Evolutionary conservation across 2,113 vertebrate species (phyloP).

Genomic region (Mormoops blainvillei): DNA sequence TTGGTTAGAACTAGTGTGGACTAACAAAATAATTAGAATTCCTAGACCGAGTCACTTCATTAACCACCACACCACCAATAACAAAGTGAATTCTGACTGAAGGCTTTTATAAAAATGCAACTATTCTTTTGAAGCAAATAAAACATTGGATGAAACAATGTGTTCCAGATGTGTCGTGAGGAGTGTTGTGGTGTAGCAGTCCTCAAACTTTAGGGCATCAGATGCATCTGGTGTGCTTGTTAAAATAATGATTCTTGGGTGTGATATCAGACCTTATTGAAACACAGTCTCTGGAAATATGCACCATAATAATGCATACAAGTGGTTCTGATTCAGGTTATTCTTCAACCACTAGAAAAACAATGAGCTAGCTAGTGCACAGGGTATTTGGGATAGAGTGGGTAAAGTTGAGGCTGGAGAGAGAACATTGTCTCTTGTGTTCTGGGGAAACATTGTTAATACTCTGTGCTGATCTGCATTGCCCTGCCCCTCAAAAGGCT

Average conservation of each 20-base stretch:
- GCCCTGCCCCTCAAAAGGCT: not conserved
- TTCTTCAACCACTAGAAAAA: not conserved
- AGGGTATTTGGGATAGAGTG: not conserved
- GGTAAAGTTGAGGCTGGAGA: not conserved
- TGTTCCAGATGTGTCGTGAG: not conserved
- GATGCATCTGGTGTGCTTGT: not conserved
- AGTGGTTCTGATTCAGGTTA: not conserved
- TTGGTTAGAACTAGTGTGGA: not conserved
- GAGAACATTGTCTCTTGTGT: not conserved
- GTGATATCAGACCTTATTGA: not conserved
- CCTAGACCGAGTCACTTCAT: not conserved
- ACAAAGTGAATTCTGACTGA: not conserved
- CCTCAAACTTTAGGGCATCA: not conserved
- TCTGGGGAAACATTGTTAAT: not conserved
- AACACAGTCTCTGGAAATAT: not conserved
- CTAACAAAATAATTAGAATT: not conserved
- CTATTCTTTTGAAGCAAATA: constrained; percentile 15
- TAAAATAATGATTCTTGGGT: not conserved
- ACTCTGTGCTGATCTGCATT: not conserved
- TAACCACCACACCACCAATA: not conserved
- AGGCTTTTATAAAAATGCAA: not conserved
- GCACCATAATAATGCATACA: not conserved
- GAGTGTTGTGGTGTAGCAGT: not conserved
- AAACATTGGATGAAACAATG: constrained; percentile 15
- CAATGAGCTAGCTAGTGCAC: not conserved